Conservation (phyloP, 2,113 vertebrate species). For the Callithrix jacchus region DNA sequence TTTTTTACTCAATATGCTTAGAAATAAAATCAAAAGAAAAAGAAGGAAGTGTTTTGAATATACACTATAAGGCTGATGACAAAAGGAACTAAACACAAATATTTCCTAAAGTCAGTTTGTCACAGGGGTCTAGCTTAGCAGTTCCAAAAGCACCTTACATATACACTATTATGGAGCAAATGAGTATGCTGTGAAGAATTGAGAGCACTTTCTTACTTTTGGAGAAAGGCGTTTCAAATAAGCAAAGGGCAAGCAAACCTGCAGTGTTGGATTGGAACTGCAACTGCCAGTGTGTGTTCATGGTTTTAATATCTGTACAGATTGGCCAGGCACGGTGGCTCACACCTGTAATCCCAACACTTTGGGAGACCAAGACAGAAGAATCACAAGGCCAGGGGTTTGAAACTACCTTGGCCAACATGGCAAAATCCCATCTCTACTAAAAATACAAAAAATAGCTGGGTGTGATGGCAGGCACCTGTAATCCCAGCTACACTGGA, state of each 20-base stretch:
- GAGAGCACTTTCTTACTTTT: not conserved
- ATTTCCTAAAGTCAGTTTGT: not conserved
- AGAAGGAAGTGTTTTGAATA: not conserved
- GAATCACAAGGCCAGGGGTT: too few relatives aligned
- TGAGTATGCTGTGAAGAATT: not conserved
- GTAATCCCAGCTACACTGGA: too few relatives aligned
- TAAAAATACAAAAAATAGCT: too few relatives aligned
- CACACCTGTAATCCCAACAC: too few relatives aligned
- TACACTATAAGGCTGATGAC: not conserved
- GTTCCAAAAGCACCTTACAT: not conserved
- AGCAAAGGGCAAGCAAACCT: not conserved
- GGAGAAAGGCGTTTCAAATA: not conserved
- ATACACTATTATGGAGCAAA: not conserved
- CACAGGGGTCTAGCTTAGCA: not conserved
- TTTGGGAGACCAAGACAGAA: too few relatives aligned
- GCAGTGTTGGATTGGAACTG: not conserved
- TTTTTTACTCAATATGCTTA: not conserved
- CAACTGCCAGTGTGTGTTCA: not conserved
- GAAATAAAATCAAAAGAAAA: too few relatives aligned
- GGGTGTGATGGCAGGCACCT: too few relatives aligned
- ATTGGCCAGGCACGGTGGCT: too few relatives aligned
- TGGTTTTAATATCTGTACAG: not conserved
- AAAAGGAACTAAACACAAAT: not conserved
- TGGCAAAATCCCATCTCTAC: too few relatives aligned
- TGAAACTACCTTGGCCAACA: too few relatives aligned